These are phyloP conservation scores for Caenorhabditis zanzibari DNA, from an alignment of 2,888 invertebrate genomes.

Conservation along the genomic window DNA sequence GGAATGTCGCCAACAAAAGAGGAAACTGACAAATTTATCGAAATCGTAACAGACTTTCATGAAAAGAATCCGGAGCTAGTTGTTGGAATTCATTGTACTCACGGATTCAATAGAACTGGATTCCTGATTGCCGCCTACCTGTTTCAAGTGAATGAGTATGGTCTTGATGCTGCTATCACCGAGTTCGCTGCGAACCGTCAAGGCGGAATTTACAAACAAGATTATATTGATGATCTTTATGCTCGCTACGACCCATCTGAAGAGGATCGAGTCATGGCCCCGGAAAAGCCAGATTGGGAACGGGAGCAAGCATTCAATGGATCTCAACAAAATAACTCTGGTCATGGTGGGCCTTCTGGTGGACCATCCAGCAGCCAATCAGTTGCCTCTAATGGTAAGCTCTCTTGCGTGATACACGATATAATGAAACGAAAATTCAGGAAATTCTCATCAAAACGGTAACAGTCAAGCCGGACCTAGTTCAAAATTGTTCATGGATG, in stretches of 20 bases:
- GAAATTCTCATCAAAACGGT: conserved; percentile 17
- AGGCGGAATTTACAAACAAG: conserved; percentile 97
- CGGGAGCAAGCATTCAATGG: conserved; percentile 30
- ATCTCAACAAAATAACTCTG: conserved; percentile 2
- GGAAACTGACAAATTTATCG: conserved; percentile 92
- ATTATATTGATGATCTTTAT: conserved; percentile 94
- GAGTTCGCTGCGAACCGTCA: conserved; percentile 89
- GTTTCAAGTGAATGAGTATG: conserved; percentile 87
- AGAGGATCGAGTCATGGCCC: conserved; percentile 84
- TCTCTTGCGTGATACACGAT: not conserved
- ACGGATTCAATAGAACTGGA: conserved; percentile 98
- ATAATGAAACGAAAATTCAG: conserved; percentile 2
- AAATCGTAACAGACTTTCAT: conserved; percentile 88
- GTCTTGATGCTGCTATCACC: conserved; percentile 89
- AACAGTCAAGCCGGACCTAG: not conserved
- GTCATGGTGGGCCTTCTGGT: too few relatives aligned
- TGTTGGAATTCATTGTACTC: conserved; percentile 93
- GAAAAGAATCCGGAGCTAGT: conserved; percentile 75
- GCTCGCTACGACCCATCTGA: conserved; percentile 90
- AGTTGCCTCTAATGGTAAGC: conserved; percentile 16
- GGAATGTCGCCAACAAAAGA: conserved; percentile 93
- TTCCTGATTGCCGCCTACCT: conserved; percentile 95
- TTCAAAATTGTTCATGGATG: conserved; percentile 80
- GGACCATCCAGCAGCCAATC: conserved; percentile 4
- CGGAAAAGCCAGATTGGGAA: conserved; percentile 63